phyloP scores from a whole-genome alignment of 2,888 invertebrate species.

The Blomia tropicalis region DNA sequence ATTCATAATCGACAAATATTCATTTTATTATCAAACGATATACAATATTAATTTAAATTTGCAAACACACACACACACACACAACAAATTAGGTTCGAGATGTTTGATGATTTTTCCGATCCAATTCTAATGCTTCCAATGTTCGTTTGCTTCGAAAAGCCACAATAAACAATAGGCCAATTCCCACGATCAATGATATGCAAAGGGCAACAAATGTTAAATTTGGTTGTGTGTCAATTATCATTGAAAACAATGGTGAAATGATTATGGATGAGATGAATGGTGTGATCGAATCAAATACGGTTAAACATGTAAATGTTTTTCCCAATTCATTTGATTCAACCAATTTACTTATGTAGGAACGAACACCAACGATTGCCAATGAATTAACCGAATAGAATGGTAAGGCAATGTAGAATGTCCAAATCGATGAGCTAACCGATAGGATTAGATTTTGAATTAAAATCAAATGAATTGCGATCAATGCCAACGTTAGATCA shows the following conservation, averaged over 20 bases:
- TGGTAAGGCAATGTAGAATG: background rate
- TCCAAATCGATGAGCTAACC: background rate
- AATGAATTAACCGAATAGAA: background rate
- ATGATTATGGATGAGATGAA: background rate
- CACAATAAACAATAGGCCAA: background rate
- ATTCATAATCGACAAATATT: too few relatives aligned
- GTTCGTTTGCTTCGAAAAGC: background rate
- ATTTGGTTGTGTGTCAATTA: background rate
- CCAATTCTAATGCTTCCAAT: too few relatives aligned
- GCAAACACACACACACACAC: too few relatives aligned
- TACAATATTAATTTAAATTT: too few relatives aligned
- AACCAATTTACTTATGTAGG: background rate
- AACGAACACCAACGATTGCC: background rate
- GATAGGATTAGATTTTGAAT: background rate
- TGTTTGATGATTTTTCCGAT: too few relatives aligned
- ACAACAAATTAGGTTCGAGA: too few relatives aligned
- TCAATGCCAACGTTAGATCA: background rate
- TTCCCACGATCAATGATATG: background rate
- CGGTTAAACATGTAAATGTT: background rate
- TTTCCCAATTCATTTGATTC: background rate
- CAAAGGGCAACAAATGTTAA: background rate
- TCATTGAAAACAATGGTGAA: background rate
- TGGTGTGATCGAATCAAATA: conserved; percentile 3
- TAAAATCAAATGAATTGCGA: background rate
- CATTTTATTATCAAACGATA: too few relatives aligned